Base-by-base conservation (phyloP, 2,888 invertebrate species). In the Volucella inanis region DNA sequence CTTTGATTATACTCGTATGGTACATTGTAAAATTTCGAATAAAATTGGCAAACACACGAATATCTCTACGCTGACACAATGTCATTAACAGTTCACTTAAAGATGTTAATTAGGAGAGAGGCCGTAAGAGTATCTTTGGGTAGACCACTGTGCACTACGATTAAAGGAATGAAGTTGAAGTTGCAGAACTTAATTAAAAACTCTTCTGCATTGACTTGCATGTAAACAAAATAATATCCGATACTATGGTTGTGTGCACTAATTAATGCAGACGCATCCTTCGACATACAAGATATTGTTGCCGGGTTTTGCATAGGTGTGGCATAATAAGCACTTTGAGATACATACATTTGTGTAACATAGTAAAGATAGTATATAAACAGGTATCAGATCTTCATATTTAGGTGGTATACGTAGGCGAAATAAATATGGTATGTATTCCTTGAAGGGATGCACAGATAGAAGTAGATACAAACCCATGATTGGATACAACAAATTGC, bases 151-250 rank as follows among this genome's bases (percentile, higher is more conserved):
- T 31, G 18, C 6, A 31, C 6, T 31, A 31, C 31, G 31, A 31
- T 6, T 31, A 31, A 31, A 31, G 31, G 31, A 6, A 6, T 31
- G 31, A 31, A 31, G 31, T 4, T 31, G 1, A 31, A 47, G 12
- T 64, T 8, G 31, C 14, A 11, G 22, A 64, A 64, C 15, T 65
- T 18, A 41, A 52, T 52, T 41, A 15, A 65, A 41, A 41, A 65
- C 43, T 59, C 59, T 59, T 59, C 59, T 43, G 41, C 15, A 41
- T 31, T 43, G 43, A 6, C 43, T 38, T 14, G 14, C 8, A 14
- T 49, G 14, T 49, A 49, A 14, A 49, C 49, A 49, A 49, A 49
- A 49, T 49, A 49, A 49, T 49, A 14, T 14, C 14, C 14, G 8
- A 14, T 49, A 49, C 49, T 14, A 49, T 14, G 8, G n/a, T 6